Evolutionary conservation across 2,888 invertebrate genomes (phyloP).

Genomic region (Agrochola circellaris): DNA sequence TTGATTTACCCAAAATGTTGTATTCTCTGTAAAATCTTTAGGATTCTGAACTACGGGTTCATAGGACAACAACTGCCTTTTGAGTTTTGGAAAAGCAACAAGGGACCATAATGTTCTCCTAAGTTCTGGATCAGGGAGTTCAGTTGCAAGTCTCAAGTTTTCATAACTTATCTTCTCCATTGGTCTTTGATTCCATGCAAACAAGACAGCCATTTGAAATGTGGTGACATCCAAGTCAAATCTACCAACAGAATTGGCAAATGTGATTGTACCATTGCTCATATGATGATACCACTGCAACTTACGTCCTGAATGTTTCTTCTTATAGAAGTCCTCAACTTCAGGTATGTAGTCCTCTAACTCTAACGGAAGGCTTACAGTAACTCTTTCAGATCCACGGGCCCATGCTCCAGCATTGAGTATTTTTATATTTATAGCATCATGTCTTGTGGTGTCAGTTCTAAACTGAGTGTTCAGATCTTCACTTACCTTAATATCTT

Average conservation of each 20-base stretch:
- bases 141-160: conserved; percentile 98
- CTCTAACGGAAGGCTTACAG: conserved; percentile 98
- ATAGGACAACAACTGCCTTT: conserved; percentile 96
- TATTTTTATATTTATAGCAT: conserved; percentile 99
- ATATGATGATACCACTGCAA: conserved; percentile 99
- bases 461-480: conserved; percentile 98
- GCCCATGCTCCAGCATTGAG: conserved; percentile 99
- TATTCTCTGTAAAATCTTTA: conserved; percentile 98
- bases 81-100: conserved; percentile 98
- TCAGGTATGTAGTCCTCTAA: conserved; percentile 99
- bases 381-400: conserved; percentile 97
- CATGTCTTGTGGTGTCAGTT: conserved; percentile 94
- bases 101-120: conserved; percentile 98
- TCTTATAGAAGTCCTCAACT: conserved; percentile 99
- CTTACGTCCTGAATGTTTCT: conserved; percentile 99
- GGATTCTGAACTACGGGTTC: conserved; percentile 95
- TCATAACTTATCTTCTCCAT: conserved; percentile 98
- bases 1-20: conserved; percentile 99
- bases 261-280: conserved; percentile 99
- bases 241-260: conserved; percentile 97
- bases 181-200: conserved; percentile 99
- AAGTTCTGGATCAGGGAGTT: conserved; percentile 98
- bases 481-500: conserved; percentile 99
- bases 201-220: conserved; percentile 99
- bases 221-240: conserved; percentile 99